phyloP scores from a whole-genome alignment of 2,888 invertebrate genomes.

The Agriopis marginaria region DNA sequence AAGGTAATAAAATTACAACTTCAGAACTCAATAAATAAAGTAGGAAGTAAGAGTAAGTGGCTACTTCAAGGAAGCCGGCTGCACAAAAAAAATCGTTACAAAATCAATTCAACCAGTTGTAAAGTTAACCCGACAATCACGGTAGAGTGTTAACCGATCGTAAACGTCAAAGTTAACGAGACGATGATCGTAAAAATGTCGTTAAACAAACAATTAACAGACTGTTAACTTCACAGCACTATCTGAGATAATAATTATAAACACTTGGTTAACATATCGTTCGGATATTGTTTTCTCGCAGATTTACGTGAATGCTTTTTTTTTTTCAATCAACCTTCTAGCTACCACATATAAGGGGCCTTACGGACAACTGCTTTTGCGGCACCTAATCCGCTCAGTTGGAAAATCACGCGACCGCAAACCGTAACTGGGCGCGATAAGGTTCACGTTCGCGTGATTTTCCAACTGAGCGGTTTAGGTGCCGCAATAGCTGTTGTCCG shows the following conservation, averaged over 20 bases:
- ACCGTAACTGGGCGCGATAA: too few species aligned
- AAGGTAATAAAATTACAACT: too few species aligned
- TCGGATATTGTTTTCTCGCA: neutral
- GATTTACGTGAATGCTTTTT: too few species aligned
- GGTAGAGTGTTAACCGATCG: constrained; percentile 77
- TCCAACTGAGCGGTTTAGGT: too few species aligned
- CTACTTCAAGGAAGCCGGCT: constrained; percentile 32
- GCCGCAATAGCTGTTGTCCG: too few species aligned
- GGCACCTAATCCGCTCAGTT: too few species aligned
- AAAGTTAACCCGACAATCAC: constrained; percentile 64
- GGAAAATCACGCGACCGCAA: too few species aligned
- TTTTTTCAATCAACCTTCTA: too few species aligned
- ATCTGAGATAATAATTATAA: constrained; percentile 52
- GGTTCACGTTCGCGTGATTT: too few species aligned
- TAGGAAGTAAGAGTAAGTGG: neutral
- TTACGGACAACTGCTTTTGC: too few species aligned
- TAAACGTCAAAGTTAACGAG: constrained; percentile 81
- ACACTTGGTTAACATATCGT: constrained; percentile 39
- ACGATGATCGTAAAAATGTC: constrained; percentile 80
- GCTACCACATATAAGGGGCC: too few species aligned
- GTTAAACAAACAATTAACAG: constrained; percentile 83
- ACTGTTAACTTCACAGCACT: constrained; percentile 57
- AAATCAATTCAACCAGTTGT: constrained; percentile 60
- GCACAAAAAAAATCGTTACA: constrained; percentile 60
- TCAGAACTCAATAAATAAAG: neutral